Evolutionary conservation across 2,797 vertebrate species (phyloP), one percentile per base, ranked within the genome.

Genomic region (Chiroxiphia lanceolata): DNA sequence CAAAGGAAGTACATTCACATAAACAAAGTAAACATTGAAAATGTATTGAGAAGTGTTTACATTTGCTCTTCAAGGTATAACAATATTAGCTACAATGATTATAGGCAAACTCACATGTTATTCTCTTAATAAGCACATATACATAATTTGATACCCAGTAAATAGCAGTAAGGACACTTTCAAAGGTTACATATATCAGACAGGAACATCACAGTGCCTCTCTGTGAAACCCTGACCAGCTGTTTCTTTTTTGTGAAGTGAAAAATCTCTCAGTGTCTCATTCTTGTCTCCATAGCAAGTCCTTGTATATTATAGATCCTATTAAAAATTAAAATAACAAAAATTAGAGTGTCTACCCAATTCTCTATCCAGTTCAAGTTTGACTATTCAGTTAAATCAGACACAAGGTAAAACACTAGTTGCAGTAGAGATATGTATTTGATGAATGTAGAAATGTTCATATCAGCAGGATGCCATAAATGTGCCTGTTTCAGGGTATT

Each of bases 71-170:
- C 54, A 42, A 95, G 69, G 50, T 72, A 93, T 75, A 94, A 88
- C 65, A 87, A 89, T 85, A 83, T 89, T 75, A 87, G 22, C 64
- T 93, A 47, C 22, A 36, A 80, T 4, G 48, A 85, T 87, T 89
- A 91, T 16, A 95, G 78, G n/a, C 69, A 92, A 94, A 91, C 40
- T 92, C 31, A 69, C 36, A 64, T 53, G 50, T 56, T 93, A 87
- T 77, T 93, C 77, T 89, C 51, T 80, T 85, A 94, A 94, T 85
- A 94, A 94, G 53, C 60, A 87, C 50, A 85, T 68, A 79, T n/a
- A 47, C 27, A 80, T 94, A 75, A 92, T 85, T 83, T 85, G 78
- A 92, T 83, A 87, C n/a, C 26, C 38, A 60, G 60, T 51, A 94
- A 95, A 93, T 7, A 83, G 42, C 56, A 90, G 64, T 59, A 93